Evolutionary conservation across 30 jellyfish, hydroid and myxozoan species (phyloP).

Genomic region (Haliclystus octoradiatus): DNA sequence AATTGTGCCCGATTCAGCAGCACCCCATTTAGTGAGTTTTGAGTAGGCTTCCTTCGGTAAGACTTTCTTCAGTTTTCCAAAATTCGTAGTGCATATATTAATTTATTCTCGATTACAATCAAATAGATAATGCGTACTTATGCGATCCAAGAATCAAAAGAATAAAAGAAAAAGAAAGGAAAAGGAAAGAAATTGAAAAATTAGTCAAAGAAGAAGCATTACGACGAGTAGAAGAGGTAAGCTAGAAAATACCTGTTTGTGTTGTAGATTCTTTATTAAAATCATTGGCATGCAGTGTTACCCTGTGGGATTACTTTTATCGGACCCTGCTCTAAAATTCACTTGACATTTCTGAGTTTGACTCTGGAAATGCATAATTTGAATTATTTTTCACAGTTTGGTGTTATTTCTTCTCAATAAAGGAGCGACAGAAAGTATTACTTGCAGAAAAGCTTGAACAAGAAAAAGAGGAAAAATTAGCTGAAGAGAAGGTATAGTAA

Average conservation of each 20-base stretch:
- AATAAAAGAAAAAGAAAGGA: conserved; percentile 54
- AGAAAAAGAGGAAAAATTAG: conserved; percentile 69
- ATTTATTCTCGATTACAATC: not conserved
- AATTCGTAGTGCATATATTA: not conserved
- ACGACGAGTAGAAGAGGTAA: conserved; percentile 69
- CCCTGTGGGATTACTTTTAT: no score
- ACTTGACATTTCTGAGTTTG: no score
- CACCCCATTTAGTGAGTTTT: no score
- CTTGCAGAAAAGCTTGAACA: conserved; percentile 52
- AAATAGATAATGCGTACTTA: conserved; percentile 56
- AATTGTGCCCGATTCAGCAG: no score
- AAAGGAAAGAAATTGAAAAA: conserved; percentile 44
- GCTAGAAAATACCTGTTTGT: not conserved
- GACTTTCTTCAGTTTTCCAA: not conserved
- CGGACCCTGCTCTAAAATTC: no score
- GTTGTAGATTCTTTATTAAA: not conserved
- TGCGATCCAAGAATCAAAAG: conserved; percentile 82
- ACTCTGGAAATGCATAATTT: no score
- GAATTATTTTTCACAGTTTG: no score
- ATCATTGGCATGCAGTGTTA: no score
- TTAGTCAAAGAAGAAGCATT: conserved; percentile 70
- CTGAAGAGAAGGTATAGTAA: conserved; percentile 81
- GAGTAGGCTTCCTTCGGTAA: not conserved
- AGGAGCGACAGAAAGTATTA: conserved; percentile 71
- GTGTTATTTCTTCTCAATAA: no score